Evolutionary conservation across 2,888 invertebrate genomes (phyloP).

Genomic region (Trachelus tabidus): DNA sequence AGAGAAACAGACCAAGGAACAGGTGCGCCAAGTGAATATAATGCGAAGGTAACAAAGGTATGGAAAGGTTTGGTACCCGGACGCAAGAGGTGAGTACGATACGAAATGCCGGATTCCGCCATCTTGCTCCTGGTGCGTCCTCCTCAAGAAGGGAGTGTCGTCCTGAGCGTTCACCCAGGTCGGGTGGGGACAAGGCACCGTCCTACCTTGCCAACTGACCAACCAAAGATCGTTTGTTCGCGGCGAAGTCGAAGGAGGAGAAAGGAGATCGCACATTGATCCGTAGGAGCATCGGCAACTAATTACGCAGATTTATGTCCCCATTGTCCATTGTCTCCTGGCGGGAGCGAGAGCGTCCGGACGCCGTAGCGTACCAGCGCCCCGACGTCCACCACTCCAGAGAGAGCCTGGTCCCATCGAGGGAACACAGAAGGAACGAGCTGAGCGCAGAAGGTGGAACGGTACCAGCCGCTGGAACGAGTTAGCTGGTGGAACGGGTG

Average conservation of each 20-base stretch:
- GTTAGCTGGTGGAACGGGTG: slow-evolving; percentile 29
- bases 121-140: slow-evolving; percentile 52
- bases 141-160: slow-evolving; percentile 55
- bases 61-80: slow-evolving; percentile 22
- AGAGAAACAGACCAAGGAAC: slow-evolving; percentile 26
- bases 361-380: slow-evolving; percentile 14
- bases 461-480: slow-evolving; percentile 8
- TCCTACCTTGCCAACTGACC: slow-evolving; percentile 62
- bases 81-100: slow-evolving; percentile 10
- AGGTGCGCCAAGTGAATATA: slow-evolving; percentile 51
- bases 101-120: slow-evolving; percentile 37
- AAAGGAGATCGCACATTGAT: slow-evolving; percentile 66
- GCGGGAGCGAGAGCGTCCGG: slow-evolving; percentile 67
- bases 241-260: slow-evolving; percentile 41
- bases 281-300: slow-evolving; percentile 75
- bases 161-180: slow-evolving; percentile 27
- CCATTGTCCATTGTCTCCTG: slow-evolving; percentile 90
- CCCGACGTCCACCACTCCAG: not conserved
- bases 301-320: slow-evolving; percentile 95
- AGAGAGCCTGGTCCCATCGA: slow-evolving; percentile 23
- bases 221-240: slow-evolving; percentile 65
- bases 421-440: slow-evolving; percentile 27
- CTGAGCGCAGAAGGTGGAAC: not conserved
- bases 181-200: slow-evolving; percentile 56
- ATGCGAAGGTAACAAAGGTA: not conserved